phyloP scores from a whole-genome alignment of 2,113 vertebrate species.

The Amia ocellicauda region DNA sequence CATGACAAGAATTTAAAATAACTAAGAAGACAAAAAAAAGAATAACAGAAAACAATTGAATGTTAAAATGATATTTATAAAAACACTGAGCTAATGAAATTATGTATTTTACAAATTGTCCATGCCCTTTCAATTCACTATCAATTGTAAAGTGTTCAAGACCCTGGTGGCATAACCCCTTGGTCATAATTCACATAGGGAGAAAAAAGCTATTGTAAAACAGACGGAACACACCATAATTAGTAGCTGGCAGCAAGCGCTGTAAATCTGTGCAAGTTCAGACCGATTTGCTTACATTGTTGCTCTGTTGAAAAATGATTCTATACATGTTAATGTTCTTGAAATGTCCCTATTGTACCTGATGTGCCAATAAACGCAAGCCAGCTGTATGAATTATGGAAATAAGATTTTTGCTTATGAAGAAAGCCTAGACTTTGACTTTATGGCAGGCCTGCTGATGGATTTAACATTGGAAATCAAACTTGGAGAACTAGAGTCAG shows the following conservation, averaged over 20 bases:
- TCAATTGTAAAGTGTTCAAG: slow-evolving; percentile 44
- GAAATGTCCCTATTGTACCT: slow-evolving; percentile 84
- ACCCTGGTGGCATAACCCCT: slow-evolving; percentile 74
- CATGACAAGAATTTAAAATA: no score
- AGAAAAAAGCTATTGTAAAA: slow-evolving; percentile 78
- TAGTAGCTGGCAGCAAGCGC: slow-evolving; percentile 83
- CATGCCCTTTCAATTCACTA: background rate
- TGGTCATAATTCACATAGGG: slow-evolving; percentile 75
- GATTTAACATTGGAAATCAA: slow-evolving; percentile 79
- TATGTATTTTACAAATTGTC: background rate
- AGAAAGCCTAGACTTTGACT: slow-evolving; percentile 84
- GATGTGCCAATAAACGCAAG: slow-evolving; percentile 85
- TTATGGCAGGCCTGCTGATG: slow-evolving; percentile 80
- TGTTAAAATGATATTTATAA: slow-evolving; percentile 2
- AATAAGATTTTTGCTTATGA: slow-evolving; percentile 92
- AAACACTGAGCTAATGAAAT: background rate
- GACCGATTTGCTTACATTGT: slow-evolving; percentile 87
- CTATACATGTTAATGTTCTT: slow-evolving; percentile 87
- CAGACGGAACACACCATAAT: slow-evolving; percentile 83
- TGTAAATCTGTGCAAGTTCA: slow-evolving; percentile 84
- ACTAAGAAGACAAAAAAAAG: no score
- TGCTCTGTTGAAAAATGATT: slow-evolving; percentile 86
- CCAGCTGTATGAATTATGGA: slow-evolving; percentile 89
- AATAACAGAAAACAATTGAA: background rate
- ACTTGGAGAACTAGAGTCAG: slow-evolving; percentile 40